Conservation (phyloP, 2,113 vertebrate genomes). For the Eclectus roratus region DNA sequence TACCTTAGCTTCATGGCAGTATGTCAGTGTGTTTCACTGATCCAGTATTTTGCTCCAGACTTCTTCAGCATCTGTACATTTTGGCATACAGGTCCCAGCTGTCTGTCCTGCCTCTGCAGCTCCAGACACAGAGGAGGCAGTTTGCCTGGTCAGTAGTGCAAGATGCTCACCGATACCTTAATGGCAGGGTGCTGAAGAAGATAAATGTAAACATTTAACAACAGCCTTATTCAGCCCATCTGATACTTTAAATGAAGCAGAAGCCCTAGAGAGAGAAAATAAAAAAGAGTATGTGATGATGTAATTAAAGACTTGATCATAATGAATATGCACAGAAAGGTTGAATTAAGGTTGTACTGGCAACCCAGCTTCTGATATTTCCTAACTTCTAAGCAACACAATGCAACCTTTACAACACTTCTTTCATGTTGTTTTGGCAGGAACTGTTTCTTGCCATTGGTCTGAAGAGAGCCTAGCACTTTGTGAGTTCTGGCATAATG, state of each 20-base stretch:
- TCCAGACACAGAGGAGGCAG: neutral
- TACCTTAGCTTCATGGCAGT: neutral
- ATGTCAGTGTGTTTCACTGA: neutral
- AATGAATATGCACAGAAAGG: neutral
- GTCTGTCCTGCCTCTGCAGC: neutral
- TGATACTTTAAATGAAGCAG: neutral
- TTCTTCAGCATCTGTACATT: neutral
- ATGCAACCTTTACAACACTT: slow-evolving; percentile 24
- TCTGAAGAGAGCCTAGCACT: neutral
- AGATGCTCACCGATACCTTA: neutral
- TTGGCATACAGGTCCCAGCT: neutral
- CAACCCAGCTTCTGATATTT: slow-evolving; percentile 12
- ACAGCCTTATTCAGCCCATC: neutral
- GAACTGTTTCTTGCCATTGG: neutral
- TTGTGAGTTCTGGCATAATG: slow-evolving; percentile 5
- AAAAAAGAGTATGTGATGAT: neutral
- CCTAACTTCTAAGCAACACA: slow-evolving; percentile 16
- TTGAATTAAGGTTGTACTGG: slow-evolving; percentile 36
- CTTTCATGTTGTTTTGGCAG: slow-evolving; percentile 26
- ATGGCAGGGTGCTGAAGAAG: neutral
- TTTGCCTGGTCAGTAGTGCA: neutral
- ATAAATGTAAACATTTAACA: slow-evolving; percentile 14
- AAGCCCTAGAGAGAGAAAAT: slow-evolving; percentile 1
- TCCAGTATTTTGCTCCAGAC: neutral
- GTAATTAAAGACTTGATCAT: slow-evolving; percentile 13